phyloP scores from a whole-genome alignment of 2,888 invertebrate genomes.

The Panzeria rudis region DNA sequence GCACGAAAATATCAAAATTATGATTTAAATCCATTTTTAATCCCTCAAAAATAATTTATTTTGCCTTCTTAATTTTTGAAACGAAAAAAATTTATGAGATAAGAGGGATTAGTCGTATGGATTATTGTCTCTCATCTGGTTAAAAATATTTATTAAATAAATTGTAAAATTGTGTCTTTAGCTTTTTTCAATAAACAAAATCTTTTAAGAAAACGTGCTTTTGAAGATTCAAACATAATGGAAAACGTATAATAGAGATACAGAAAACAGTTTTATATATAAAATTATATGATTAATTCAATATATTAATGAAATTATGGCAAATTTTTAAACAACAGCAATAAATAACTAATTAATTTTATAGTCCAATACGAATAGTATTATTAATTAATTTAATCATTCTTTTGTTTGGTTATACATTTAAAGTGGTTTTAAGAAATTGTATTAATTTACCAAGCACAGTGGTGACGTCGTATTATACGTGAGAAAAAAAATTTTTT shows the following conservation, averaged over 20 bases:
- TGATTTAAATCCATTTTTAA: slow-evolving; percentile 70
- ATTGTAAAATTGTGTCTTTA: not conserved
- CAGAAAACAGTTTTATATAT: not conserved
- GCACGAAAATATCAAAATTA: slow-evolving; percentile 56
- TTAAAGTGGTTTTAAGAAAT: slow-evolving; percentile 28
- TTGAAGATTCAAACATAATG: not conserved
- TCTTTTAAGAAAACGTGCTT: slow-evolving; percentile 1
- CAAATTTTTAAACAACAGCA: slow-evolving; percentile 48
- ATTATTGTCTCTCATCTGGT: slow-evolving; percentile 49
- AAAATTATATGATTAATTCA: slow-evolving; percentile 62
- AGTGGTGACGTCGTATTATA: not conserved
- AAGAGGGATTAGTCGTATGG: slow-evolving; percentile 66
- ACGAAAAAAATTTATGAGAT: slow-evolving; percentile 50
- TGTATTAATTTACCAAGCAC: not conserved
- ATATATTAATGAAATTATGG: slow-evolving; percentile 58
- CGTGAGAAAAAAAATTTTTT: too few relatives aligned
- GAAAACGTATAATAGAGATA: slow-evolving; percentile 10
- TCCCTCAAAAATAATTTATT: slow-evolving; percentile 67
- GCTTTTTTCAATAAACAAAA: not conserved
- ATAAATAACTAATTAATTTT: slow-evolving; percentile 59
- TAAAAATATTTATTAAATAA: slow-evolving; percentile 36
- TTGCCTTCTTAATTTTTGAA: slow-evolving; percentile 30
- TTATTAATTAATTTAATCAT: slow-evolving; percentile 66
- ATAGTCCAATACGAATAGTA: slow-evolving; percentile 37
- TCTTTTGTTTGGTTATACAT: slow-evolving; percentile 37